Percentiles rank a stretch among this genome's conserved stretches.
Conservation (phyloP, 2,113 vertebrate genomes). For the Spheniscus mendiculus region DNA sequence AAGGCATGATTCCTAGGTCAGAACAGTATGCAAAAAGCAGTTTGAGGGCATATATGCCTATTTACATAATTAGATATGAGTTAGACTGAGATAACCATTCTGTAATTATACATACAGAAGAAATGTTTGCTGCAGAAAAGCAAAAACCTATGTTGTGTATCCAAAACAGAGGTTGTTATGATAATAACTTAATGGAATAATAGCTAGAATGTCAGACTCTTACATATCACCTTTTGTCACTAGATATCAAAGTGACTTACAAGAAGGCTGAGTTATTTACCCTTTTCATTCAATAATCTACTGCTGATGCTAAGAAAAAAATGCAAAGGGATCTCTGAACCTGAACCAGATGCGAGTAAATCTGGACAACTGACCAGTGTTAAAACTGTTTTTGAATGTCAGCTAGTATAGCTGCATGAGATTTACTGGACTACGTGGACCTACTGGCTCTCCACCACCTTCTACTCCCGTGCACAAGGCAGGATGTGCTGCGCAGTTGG, state of each 20-base stretch:
- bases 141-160: neutral
- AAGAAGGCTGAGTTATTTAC: neutral
- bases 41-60: slow-evolving; percentile 5
- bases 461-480: rapidly evolving
- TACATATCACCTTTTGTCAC: neutral
- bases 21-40: neutral
- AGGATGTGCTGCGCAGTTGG: neutral
- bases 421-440: neutral
- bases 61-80: slow-evolving; percentile 48
- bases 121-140: slow-evolving; percentile 4
- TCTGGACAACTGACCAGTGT: neutral
- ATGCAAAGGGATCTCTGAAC: neutral
- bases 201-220: neutral
- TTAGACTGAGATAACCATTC: slow-evolving; percentile 26
- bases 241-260: neutral
- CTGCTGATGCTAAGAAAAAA: neutral
- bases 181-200: neutral
- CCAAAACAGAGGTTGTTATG: neutral
- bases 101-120: neutral
- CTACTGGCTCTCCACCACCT: neutral
- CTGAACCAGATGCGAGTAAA: neutral
- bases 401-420: neutral
- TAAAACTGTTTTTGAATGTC: neutral
- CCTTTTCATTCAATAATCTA: neutral
- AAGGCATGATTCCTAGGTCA: neutral